Percentiles rank a stretch among this genome's conserved stretches.
These are phyloP conservation scores for Machaerirhynchus nigripectus DNA, from an alignment of 2,113 vertebrate species.

Conservation along the genomic window DNA sequence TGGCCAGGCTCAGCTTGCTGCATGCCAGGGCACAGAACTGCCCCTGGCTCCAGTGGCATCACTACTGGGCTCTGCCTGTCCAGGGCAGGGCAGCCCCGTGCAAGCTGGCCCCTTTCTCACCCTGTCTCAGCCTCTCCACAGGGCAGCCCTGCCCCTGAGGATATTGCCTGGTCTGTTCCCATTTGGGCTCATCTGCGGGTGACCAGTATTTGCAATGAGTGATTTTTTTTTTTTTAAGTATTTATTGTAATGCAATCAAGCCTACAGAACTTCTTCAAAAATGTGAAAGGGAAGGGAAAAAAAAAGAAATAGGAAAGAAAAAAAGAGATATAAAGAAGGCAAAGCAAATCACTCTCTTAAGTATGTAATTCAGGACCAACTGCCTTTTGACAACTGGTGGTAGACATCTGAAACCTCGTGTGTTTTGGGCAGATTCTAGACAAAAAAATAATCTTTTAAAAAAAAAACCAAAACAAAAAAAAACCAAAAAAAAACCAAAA, in stretches of 20 bases:
- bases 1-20: not conserved
- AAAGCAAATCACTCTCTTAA: not conserved
- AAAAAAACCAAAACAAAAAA: not conserved
- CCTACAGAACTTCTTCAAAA: not conserved
- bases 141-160: not conserved
- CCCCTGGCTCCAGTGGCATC: rapidly evolving
- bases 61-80: not conserved
- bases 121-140: not conserved
- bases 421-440: not conserved
- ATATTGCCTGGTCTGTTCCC: not conserved
- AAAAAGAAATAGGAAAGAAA: not conserved
- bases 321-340: not conserved
- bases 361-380: not conserved
- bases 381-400: not conserved
- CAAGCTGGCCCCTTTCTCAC: not conserved
- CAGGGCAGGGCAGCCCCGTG: not conserved
- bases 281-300: not conserved
- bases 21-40: not conserved
- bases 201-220: not conserved
- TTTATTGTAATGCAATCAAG: not conserved
- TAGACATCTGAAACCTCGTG: not conserved
- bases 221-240: not conserved
- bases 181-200: not conserved
- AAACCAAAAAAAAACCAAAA: not conserved
- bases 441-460: not conserved